These are phyloP conservation scores for Corythornis cristatus DNA, from an alignment of 2,113 vertebrate species.

Conservation along the genomic window DNA sequence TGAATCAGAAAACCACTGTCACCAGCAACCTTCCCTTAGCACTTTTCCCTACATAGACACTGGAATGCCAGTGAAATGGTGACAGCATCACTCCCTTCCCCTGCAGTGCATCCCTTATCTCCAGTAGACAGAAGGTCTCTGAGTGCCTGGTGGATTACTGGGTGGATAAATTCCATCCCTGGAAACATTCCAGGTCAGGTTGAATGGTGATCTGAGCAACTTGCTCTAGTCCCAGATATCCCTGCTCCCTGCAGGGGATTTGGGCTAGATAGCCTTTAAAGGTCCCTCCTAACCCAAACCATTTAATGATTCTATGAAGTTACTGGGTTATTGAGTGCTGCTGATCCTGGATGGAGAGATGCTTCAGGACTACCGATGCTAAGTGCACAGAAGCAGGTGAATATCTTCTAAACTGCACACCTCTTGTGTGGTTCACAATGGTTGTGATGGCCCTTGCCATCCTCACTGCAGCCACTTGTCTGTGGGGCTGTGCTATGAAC, in stretches of 20 bases:
- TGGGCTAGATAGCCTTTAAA: not conserved
- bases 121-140: not conserved
- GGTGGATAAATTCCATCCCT: not conserved
- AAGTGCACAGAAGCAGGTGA: not conserved
- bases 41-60: not conserved
- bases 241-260: not conserved
- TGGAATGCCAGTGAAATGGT: not conserved
- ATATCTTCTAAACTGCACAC: not conserved
- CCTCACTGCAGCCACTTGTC: not conserved
- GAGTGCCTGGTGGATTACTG: not conserved
- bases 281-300: not conserved
- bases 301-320: not conserved
- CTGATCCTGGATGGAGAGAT: not conserved
- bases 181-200: not conserved
- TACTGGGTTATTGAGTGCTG: not conserved
- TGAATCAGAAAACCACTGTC: not conserved
- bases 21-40: not conserved
- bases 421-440: not conserved
- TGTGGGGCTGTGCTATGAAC: not conserved
- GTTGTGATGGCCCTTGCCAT: not conserved
- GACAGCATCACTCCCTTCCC: not conserved
- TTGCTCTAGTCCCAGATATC: not conserved
- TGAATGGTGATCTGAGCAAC: not conserved
- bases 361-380: rapidly evolving
- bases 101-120: not conserved